Conservation (phyloP, 2,113 vertebrate species). For the Stictonetta naevosa region DNA sequence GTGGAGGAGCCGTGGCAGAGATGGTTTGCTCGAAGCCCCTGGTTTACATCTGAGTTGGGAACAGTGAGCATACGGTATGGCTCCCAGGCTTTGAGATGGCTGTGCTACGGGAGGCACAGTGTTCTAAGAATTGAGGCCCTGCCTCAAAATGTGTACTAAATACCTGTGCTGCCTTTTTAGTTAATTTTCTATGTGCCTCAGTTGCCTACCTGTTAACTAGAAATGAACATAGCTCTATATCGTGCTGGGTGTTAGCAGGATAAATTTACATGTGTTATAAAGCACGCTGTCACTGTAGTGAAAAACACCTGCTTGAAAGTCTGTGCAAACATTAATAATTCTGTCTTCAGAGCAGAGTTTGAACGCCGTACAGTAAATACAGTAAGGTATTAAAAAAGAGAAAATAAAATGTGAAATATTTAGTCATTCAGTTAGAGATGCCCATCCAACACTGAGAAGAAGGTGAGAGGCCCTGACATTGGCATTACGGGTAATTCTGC, state of each 20-base stretch:
- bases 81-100: not conserved
- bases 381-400: conserved; percentile 17
- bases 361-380: not conserved
- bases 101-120: not conserved
- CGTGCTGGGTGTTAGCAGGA: not conserved
- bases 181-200: not conserved
- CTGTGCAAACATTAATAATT: conserved; percentile 41
- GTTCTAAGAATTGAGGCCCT: not conserved
- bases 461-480: not conserved
- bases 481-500: not conserved
- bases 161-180: not conserved
- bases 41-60: not conserved
- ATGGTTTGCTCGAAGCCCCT: not conserved
- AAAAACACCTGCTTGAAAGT: not conserved
- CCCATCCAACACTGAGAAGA: not conserved
- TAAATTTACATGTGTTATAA: not conserved
- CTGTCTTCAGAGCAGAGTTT: conserved; percentile 31
- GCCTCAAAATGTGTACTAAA: not conserved
- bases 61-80: fast-evolving
- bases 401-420: conserved; percentile 32
- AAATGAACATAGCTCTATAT: not conserved
- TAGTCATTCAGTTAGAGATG: not conserved
- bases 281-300: not conserved
- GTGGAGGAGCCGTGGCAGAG: not conserved
- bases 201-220: not conserved